Percentiles rank a stretch among this genome's conserved stretches.
Conservation (phyloP, 1,140 invertebrate species). For the Odontomachus brunneus region DNA sequence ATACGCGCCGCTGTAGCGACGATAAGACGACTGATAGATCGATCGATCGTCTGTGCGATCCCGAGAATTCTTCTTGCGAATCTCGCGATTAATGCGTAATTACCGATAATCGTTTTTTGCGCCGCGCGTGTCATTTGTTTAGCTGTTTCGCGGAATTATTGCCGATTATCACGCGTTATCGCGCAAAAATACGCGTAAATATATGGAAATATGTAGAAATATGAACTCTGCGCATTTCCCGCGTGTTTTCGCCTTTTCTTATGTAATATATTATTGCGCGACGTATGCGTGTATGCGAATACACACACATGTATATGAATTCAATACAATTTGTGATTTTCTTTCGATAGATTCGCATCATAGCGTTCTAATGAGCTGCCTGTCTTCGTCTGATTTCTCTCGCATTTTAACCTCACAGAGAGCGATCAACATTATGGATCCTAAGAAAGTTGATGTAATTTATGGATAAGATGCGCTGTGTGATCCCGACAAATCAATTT, state of each 20-base stretch:
- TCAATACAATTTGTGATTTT: conserved; percentile 47
- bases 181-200: background rate
- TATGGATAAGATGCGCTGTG: no score
- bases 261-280: conserved; percentile 47
- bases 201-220: conserved; percentile 3
- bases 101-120: conserved; percentile 59
- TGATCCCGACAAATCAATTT: no score
- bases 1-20: background rate
- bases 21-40: conserved; percentile 7
- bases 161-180: conserved; percentile 64
- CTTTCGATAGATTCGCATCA: background rate
- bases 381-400: background rate
- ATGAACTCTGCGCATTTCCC: background rate
- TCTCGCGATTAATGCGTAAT: conserved; percentile 55
- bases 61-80: conserved; percentile 21
- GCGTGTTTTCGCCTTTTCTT: conserved; percentile 21
- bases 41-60: background rate
- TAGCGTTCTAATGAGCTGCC: background rate
- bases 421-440: background rate
- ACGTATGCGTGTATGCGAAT: no score
- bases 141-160: conserved; percentile 48
- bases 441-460: no score
- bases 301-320: background rate
- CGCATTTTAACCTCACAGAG: background rate
- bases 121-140: conserved; percentile 23